Evolutionary conservation across 2,113 vertebrate species (phyloP), one percentile per base, ranked within the genome.

Genomic region (Polypterus senegalus): DNA sequence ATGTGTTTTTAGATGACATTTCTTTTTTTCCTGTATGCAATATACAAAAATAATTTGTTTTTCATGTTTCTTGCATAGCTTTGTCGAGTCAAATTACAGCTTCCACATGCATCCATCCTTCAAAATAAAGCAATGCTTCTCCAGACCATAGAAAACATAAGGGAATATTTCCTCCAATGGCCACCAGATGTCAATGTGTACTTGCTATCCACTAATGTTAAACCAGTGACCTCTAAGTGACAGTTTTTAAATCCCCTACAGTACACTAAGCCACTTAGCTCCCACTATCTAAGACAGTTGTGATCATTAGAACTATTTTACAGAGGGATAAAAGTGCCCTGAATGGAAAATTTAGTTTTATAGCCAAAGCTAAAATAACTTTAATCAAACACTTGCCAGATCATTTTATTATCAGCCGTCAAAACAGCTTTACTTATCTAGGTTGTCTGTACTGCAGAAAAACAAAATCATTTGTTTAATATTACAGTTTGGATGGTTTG

Each of bases 311-410:
- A 73, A 72, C 66, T 71, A 72, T 52, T 73, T 71, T 72, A 67
- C 66, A 67, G 72, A 69, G 67, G 59, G 71, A 73, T 63, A 67
- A 75, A 77, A 76, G 67, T 74, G 69, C 64, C 44, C 4, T 57
- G 74, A 64, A 73, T 62, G 59, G 65, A 63, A 59, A 67, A 11
- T 55, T 6, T 43, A 58, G 58, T 49, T 45, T 57, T 53, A 64
- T 66, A 76, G 69, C 74, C 69, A 73, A 62, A 71, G 69, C 66
- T 69, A 71, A 67, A 59, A 69, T 65, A 71, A 48, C 75, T 74
- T 74, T 81, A 78, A 78, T 83, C 74, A 77, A 75, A 76, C 64
- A 58, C 68, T 61, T 70, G 70, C 71, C 63, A 59, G 61, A 69
- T 70, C 68, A 65, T 54, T 63, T 65, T 57, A 61, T 66, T 55